phyloP scores from a whole-genome alignment of 2,888 invertebrate species.

The Vandiemenella viatica region DNA sequence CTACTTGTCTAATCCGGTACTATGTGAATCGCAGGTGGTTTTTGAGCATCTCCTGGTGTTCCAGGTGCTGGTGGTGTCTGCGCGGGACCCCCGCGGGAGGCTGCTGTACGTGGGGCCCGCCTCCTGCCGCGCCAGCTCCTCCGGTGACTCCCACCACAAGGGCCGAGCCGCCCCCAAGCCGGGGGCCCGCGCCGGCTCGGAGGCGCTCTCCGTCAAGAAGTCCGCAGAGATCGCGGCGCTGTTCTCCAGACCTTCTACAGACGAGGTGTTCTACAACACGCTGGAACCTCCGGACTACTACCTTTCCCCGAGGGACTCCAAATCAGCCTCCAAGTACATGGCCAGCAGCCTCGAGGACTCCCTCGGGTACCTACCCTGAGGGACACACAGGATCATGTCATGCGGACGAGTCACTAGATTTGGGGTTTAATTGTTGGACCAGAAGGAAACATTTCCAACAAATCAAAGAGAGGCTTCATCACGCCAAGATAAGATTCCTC shows the following conservation, averaged over 20 bases:
- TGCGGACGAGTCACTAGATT: too few relatives aligned
- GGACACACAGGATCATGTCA: neutral
- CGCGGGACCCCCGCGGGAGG: constrained; percentile 32
- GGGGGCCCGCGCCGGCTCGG: constrained; percentile 22
- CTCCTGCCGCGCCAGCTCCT: constrained; percentile 7
- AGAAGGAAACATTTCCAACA: too few relatives aligned
- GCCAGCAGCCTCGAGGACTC: constrained; percentile 14
- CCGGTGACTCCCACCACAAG: neutral
- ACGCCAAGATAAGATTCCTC: too few relatives aligned
- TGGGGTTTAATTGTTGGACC: too few relatives aligned
- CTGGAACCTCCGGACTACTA: constrained; percentile 12
- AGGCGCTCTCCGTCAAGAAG: constrained; percentile 72
- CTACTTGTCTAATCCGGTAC: too few relatives aligned
- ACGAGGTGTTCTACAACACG: constrained; percentile 16
- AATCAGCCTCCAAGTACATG: constrained; percentile 5
- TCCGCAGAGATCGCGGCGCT: constrained; percentile 78
- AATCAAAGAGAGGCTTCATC: too few relatives aligned
- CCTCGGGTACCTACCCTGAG: constrained; percentile 17
- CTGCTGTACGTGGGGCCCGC: constrained; percentile 32
- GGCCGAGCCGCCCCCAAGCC: neutral
- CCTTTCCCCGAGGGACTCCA: constrained; percentile 8
- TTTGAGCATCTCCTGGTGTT: too few relatives aligned
- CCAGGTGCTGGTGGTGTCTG: constrained; percentile 32
- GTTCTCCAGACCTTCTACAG: constrained; percentile 47
- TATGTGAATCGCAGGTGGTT: neutral